Base-by-base conservation (phyloP, 2,113 vertebrate genomes). In the Lophochroa leadbeateri region DNA sequence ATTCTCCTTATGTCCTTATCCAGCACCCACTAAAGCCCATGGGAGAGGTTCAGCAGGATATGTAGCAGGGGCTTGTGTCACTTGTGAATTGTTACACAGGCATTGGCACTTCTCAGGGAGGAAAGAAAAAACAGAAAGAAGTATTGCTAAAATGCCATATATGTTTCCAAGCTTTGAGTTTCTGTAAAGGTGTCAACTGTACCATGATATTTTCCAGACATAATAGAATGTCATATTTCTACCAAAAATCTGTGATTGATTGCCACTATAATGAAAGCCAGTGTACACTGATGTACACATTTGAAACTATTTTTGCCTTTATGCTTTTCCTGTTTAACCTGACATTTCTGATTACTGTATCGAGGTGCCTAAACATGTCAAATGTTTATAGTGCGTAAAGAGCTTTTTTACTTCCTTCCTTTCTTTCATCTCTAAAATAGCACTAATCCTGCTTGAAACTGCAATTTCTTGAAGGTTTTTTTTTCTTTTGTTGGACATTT, bases 271-370 rank as follows among this genome's bases (percentile, higher is more conserved):
- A 94, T 89, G 82, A 95, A 97, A 97, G 92, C 44, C 58, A 70
- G 60, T 84, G 65, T 88, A 93, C 83, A 58, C 11, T 67, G 90
- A 82, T 90, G 70, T 74, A 79, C 91, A 80, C 31, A 29, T 94
- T 96, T 95, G 67, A 84, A 95, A 95, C 63, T 84, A 13, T 76
- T 95, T 96, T 81, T 97, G 41, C 82, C 86, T 94, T 86, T 86
- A 64, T 88, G 63, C 70, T 94, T 91, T 90, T 76, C 67, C 95
- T 95, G 83, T 74, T 97, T 96, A 91, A 95, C 27, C 43, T 96
- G 94, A 96, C 94, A 88, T 96, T 97, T 96, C 75, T 5, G 29
- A 85, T 97, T 74, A 89, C 52, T 94, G 84, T 94, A 95, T 94
- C 82, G 61, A 47, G 58, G 61, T 94, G 52, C 75, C 88, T 81